Conservation (phyloP, 1,140 invertebrate species). For the Drosophila virilis region DNA sequence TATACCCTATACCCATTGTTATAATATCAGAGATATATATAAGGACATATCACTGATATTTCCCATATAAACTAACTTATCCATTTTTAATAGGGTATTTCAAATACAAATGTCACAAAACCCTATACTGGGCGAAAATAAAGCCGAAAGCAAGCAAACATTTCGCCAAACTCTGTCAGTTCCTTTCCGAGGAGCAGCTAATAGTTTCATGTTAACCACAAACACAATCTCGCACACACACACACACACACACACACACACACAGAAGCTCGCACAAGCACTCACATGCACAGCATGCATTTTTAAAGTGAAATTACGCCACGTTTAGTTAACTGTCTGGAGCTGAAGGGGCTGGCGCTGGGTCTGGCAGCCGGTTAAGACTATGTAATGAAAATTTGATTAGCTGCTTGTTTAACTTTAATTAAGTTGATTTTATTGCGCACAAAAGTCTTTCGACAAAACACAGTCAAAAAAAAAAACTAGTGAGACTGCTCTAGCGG, state of each 20-base stretch:
- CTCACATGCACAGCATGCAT: constrained; percentile 48
- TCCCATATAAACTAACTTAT: too few relatives aligned
- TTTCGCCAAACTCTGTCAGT: constrained; percentile 8
- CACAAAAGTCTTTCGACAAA: constrained; percentile 19
- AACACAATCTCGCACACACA: constrained; percentile 14
- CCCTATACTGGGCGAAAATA: constrained; percentile 1
- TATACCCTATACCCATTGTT: not conserved
- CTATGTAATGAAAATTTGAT: constrained; percentile 78
- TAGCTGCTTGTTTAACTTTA: constrained; percentile 82
- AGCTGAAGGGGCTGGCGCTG: not conserved
- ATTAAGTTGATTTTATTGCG: constrained; percentile 68
- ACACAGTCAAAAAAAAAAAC: not conserved
- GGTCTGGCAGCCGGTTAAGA: constrained; percentile 33
- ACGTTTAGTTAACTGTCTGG: constrained; percentile 59
- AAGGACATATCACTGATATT: too few relatives aligned
- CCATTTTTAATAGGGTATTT: not conserved
- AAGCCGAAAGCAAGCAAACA: constrained; percentile 13
- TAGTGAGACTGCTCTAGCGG: too few relatives aligned
- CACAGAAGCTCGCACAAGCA: not conserved
- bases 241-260: not conserved
- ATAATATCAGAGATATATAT: too few relatives aligned
- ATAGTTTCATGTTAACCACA: constrained; percentile 31
- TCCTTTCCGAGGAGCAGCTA: not conserved
- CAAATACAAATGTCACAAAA: not conserved
- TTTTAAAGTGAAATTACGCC: constrained; percentile 79